Evolutionary conservation across 2,797 vertebrate species (phyloP).

Genomic region (Telmatherina bonti): DNA sequence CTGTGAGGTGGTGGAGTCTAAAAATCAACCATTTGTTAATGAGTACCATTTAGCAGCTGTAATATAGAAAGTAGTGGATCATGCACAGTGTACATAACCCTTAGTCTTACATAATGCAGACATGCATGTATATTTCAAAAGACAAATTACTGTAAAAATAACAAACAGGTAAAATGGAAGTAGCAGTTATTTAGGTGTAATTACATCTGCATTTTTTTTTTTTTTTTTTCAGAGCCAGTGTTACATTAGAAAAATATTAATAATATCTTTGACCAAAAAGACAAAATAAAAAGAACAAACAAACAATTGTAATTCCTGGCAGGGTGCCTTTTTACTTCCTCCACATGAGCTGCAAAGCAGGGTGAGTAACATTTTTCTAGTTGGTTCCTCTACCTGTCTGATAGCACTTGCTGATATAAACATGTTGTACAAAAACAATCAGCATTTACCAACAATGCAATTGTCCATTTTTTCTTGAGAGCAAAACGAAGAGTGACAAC

Average conservation of each 20-base stretch:
- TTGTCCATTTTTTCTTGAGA: background rate
- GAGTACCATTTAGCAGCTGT: constrained; percentile 14
- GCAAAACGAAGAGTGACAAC: background rate
- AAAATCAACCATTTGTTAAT: constrained; percentile 45
- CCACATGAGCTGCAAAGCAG: constrained; percentile 14
- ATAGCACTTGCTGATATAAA: constrained; percentile 1
- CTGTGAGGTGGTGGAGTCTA: background rate
- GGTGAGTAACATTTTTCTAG: constrained; percentile 33
- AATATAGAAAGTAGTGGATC: background rate
- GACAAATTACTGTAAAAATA: too few species aligned
- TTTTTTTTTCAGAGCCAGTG: background rate
- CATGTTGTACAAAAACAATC: background rate
- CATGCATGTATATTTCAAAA: background rate
- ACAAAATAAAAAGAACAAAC: constrained; percentile 13
- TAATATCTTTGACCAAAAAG: background rate
- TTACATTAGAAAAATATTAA: background rate
- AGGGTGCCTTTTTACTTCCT: constrained; percentile 13
- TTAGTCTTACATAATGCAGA: background rate
- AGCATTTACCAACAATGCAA: background rate
- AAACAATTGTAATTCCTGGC: constrained; percentile 2
- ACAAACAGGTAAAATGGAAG: too few species aligned
- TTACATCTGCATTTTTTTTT: background rate
- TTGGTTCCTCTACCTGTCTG: constrained; percentile 29
- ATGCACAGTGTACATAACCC: background rate
- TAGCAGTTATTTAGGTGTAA: too few species aligned